These are phyloP conservation scores for Cantharis rustica DNA, from an alignment of 2,888 invertebrate genomes.

Conservation along the genomic window DNA sequence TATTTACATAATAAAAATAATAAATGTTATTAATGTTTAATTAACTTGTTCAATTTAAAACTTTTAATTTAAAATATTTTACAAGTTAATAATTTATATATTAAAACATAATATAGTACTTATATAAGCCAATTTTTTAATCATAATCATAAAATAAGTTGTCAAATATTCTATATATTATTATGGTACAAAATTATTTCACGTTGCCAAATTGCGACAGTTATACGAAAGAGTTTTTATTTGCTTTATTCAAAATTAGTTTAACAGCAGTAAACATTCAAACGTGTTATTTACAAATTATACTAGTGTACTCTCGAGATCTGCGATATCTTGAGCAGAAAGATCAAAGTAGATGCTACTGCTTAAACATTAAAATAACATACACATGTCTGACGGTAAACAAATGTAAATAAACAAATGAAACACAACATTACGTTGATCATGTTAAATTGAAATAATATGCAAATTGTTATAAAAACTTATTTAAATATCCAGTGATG, in stretches of 20 bases:
- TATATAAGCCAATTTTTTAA: no score
- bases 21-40: no score
- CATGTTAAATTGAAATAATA: not conserved
- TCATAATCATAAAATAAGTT: no score
- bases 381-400: not conserved
- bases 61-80: no score
- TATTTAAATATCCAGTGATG: no score
- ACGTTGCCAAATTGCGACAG: not conserved
- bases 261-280: not conserved
- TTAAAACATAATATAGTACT: no score
- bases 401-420: not conserved
- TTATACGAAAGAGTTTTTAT: not conserved
- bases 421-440: not conserved
- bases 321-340: not conserved
- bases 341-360: not conserved
- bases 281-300: not conserved
- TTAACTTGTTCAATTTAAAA: no score
- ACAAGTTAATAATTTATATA: no score
- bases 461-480: not conserved
- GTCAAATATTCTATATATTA: not conserved
- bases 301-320: not conserved
- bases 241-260: not conserved
- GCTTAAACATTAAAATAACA: conserved; percentile 1
- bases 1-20: no score
- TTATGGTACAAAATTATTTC: not conserved